Percentiles rank a stretch among this genome's conserved stretches.
phyloP scores from a whole-genome alignment of 1,140 invertebrate genomes.

The Reticulitermes speratus region DNA sequence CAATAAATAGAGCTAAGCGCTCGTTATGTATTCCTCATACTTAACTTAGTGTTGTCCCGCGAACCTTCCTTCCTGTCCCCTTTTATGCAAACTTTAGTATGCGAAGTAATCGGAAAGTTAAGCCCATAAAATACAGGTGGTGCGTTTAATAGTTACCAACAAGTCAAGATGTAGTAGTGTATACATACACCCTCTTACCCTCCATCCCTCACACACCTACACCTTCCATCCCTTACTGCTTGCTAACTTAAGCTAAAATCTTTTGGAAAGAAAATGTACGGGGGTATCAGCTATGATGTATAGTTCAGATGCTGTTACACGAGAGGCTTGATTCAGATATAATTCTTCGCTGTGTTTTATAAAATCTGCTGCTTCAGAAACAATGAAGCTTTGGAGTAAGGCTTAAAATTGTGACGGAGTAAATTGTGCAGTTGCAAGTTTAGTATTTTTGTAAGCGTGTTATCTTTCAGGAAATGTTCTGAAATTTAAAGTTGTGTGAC shows the following conservation, averaged over 20 bases:
- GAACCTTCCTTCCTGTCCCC: not conserved
- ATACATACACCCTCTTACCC: constrained; percentile 5
- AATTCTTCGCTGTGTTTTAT: not conserved
- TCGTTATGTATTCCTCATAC: constrained; percentile 12
- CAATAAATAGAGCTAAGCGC: constrained; percentile 10
- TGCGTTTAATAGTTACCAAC: constrained; percentile 19
- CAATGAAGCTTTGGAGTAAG: too few relatives aligned
- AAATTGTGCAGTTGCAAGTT: too few relatives aligned
- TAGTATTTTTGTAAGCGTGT: too few relatives aligned
- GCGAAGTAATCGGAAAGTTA: constrained; percentile 21
- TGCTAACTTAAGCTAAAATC: constrained; percentile 19
- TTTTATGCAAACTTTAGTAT: constrained; percentile 18
- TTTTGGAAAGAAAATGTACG: constrained; percentile 13
- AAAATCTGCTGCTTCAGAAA: not conserved
- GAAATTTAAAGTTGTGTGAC: too few relatives aligned
- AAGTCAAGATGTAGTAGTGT: constrained; percentile 1
- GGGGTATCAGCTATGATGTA: not conserved
- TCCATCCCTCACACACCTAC: not conserved
- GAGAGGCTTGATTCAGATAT: not conserved
- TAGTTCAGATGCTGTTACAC: not conserved
- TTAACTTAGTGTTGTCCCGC: constrained; percentile 4
- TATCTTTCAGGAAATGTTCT: too few relatives aligned
- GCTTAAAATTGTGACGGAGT: too few relatives aligned
- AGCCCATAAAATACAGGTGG: constrained; percentile 27
- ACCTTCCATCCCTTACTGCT: not conserved